Evolutionary conservation across 2,113 vertebrate species (phyloP).

Genomic region (Gracilinanus agilis): DNA sequence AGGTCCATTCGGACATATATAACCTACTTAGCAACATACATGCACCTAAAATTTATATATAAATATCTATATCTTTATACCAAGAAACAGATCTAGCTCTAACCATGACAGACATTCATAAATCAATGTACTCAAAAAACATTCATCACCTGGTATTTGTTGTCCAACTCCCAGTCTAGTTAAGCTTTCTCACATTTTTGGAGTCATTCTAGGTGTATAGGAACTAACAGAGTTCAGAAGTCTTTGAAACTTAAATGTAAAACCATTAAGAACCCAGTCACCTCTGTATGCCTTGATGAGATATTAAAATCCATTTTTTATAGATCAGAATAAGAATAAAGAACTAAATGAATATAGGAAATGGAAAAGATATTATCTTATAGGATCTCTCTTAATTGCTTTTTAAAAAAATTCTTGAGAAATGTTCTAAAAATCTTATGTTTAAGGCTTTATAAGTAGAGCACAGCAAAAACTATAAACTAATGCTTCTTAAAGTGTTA

Average conservation of each 20-base stretch:
- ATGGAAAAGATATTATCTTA: background rate
- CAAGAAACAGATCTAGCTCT: too few species aligned
- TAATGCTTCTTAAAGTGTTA: background rate
- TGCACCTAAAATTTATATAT: background rate
- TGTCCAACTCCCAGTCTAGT: too few species aligned
- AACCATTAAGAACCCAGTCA: background rate
- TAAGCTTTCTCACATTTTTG: too few species aligned
- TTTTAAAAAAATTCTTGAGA: conserved; percentile 10
- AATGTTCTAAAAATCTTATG: background rate
- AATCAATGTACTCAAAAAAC: too few species aligned
- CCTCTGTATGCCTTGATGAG: background rate
- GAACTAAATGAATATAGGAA: background rate
- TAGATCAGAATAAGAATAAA: background rate
- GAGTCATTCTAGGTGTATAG: background rate
- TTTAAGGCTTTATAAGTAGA: background rate
- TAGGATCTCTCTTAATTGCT: background rate
- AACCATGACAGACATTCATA: too few species aligned
- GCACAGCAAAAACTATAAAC: background rate
- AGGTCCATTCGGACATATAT: background rate
- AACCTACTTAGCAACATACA: background rate
- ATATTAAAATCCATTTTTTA: background rate
- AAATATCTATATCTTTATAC: background rate
- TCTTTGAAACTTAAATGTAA: background rate
- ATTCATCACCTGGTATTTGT: too few species aligned
- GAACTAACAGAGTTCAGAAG: background rate